Evolutionary conservation across 2,888 invertebrate genomes (phyloP).

Genomic region (Heliconius ethilla): DNA sequence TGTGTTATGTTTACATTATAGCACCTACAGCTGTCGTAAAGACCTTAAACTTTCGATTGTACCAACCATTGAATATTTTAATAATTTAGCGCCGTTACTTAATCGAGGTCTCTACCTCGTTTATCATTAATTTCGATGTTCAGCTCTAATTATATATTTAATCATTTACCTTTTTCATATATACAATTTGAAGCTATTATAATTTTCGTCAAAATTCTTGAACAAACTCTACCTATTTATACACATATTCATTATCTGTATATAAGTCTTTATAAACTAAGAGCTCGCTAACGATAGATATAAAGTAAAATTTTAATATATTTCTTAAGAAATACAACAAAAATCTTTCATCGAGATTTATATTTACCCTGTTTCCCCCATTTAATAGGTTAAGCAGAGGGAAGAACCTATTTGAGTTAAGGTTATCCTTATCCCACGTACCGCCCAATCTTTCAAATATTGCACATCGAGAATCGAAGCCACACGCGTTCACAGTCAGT

Average conservation of each 20-base stretch:
- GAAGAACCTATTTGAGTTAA: background rate
- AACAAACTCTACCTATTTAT: background rate
- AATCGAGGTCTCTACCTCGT: slow-evolving; percentile 4
- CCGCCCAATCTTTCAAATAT: too few relatives aligned
- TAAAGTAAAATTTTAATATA: too few relatives aligned
- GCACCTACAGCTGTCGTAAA: background rate
- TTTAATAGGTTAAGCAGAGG: background rate
- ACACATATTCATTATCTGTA: too few relatives aligned
- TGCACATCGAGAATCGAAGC: background rate
- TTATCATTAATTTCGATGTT: background rate
- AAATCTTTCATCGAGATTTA: background rate
- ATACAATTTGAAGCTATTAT: background rate
- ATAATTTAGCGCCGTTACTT: background rate
- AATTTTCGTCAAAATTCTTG: background rate
- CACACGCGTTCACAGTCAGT: background rate
- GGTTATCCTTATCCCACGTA: background rate
- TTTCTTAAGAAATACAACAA: background rate
- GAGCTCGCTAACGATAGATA: too few relatives aligned
- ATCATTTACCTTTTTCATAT: background rate
- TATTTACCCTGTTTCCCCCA: background rate
- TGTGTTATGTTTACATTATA: background rate
- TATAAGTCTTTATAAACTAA: too few relatives aligned
- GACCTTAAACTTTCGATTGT: slow-evolving; percentile 16
- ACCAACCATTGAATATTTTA: slow-evolving; percentile 1
- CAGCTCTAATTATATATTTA: background rate